These are phyloP conservation scores for Leptura quadrifasciata DNA, from an alignment of 2,888 invertebrate genomes.

Conservation along the genomic window DNA sequence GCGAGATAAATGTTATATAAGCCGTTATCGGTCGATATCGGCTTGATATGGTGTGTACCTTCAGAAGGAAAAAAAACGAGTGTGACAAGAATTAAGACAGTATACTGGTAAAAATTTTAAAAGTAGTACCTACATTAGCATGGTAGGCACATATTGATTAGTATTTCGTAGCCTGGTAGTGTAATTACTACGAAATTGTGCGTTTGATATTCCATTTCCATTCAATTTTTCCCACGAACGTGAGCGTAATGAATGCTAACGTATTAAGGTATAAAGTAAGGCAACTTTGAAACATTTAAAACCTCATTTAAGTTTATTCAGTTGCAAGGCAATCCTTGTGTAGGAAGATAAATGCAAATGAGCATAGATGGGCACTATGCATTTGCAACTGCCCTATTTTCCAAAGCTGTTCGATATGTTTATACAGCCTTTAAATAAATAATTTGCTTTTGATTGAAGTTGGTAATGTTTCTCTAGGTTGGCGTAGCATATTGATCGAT, in stretches of 20 bases:
- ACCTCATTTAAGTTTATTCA: conserved; percentile 20
- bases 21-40: too few relatives aligned
- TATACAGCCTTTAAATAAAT: conserved; percentile 21
- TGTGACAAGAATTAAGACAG: too few relatives aligned
- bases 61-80: too few relatives aligned
- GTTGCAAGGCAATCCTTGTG: not conserved
- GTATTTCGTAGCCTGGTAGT: not conserved
- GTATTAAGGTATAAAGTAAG: not conserved
- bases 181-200: conserved; percentile 2
- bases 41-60: too few relatives aligned
- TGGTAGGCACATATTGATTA: too few relatives aligned
- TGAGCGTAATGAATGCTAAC: not conserved
- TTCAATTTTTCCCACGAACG: not conserved
- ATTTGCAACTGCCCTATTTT: conserved; percentile 8
- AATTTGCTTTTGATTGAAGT: conserved; percentile 18
- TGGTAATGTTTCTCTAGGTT: not conserved
- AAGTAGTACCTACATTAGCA: too few relatives aligned
- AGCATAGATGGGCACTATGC: conserved; percentile 16
- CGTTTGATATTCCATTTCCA: not conserved
- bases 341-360: conserved; percentile 13
- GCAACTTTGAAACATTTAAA: not conserved
- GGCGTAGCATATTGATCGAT: not conserved
- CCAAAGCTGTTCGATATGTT: conserved; percentile 8
- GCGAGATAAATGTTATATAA: too few relatives aligned
- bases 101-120: too few relatives aligned